Evolutionary conservation across 2,888 invertebrate species (phyloP), one percentile per base, ranked within the genome.

Genomic region (Saturnia pavonia): DNA sequence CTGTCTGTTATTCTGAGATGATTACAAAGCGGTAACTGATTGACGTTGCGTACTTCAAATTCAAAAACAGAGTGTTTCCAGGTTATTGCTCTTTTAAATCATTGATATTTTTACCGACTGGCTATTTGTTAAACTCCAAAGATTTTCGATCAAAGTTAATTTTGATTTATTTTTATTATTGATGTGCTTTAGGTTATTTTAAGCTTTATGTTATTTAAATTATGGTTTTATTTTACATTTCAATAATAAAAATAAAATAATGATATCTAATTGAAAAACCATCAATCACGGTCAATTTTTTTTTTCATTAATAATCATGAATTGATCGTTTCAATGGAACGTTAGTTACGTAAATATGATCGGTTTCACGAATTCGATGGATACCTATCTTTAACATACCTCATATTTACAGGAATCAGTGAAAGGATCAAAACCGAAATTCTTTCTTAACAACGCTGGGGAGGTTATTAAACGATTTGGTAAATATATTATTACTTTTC

Each of bases 361-460:
- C 8, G n/a, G 6, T n/a, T n/a, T 51, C 7, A 51, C 4, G n/a
- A 7, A 54, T 22, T 51, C 51, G 2, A 7, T n/a, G n/a, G n/a
- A n/a, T n/a, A n/a, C n/a, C n/a, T n/a, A n/a, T n/a, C n/a, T 51
- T n/a, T 54, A 54, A 22, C 22, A 22, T 22, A n/a, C 25, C 25
- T 67, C 69, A 67, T 72, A 68, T 77, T 76, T 74, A 19, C 80
- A 94, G 91, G 94, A 94, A 90, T 91, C 94, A 78, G 82, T 88
- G 74, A 92, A 92, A 79, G 94, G 94, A 78, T 81, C 85, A 34
- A 93, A 94, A 77, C 90, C 93, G 8, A 94, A 92, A 82, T 94
- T 90, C 85, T 94, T 94, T 80, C 88, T 94, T 76, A 94, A 94
- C 77, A 94, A 94, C 78, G 94, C 94, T 54, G 94, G 94, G 43